Evolutionary conservation across 2,797 vertebrate genomes (phyloP).

Genomic region (Lagocephalus sceleratus): DNA sequence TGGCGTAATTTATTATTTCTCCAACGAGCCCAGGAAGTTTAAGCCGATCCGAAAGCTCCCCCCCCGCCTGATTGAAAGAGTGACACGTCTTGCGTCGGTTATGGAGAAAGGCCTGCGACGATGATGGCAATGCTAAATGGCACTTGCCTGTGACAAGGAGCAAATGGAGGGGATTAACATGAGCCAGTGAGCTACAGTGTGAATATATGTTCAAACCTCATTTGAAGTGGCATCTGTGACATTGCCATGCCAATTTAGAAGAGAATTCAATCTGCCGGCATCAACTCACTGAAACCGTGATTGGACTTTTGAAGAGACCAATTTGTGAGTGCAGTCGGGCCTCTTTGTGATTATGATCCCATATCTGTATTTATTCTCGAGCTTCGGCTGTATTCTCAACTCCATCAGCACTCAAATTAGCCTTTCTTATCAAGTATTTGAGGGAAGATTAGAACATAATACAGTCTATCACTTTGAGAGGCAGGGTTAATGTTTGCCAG

Average conservation of each 20-base stretch:
- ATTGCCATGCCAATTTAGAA: constrained; percentile 74
- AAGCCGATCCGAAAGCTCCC: constrained; percentile 62
- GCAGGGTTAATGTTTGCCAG: constrained; percentile 64
- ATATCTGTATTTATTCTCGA: constrained; percentile 70
- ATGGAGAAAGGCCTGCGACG: constrained; percentile 55
- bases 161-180: constrained; percentile 75
- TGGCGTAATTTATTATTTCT: constrained; percentile 71
- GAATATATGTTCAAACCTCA: constrained; percentile 76
- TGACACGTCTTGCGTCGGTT: constrained; percentile 57
- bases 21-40: constrained; percentile 63
- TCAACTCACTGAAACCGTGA: constrained; percentile 62
- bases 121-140: constrained; percentile 64
- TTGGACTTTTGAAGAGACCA: constrained; percentile 72
- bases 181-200: constrained; percentile 74
- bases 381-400: constrained; percentile 62
- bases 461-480: constrained; percentile 63
- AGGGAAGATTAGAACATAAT: constrained; percentile 74
- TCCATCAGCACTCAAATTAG: constrained; percentile 73
- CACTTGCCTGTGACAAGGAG: constrained; percentile 64
- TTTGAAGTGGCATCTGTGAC: constrained; percentile 77
- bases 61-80: constrained; percentile 68
- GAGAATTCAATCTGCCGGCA: constrained; percentile 72
- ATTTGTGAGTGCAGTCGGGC: constrained; percentile 66
- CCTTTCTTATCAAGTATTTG: constrained; percentile 72
- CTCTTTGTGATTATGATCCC: constrained; percentile 67